Percentiles rank a stretch among this genome's conserved stretches.
Conservation (phyloP, 2,797 vertebrate genomes). For the Betta splendens region DNA sequence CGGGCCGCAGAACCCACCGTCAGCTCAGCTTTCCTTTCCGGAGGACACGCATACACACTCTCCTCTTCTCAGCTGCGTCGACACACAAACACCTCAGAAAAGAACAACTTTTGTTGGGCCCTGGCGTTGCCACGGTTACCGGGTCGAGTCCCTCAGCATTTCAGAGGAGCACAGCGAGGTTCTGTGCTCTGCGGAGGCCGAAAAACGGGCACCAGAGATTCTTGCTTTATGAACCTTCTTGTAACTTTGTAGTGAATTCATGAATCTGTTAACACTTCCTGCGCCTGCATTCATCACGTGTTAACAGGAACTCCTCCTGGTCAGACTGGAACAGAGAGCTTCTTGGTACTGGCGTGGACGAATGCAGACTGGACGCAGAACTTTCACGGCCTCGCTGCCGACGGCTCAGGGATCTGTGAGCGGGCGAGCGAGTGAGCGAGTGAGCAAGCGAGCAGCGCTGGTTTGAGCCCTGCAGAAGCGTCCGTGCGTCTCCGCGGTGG, state of each 20-base stretch:
- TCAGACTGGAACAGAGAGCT: no score
- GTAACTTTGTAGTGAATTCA: no score
- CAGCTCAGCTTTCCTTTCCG: constrained; percentile 59
- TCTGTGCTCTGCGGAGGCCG: constrained; percentile 50
- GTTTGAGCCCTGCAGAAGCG: constrained; percentile 24
- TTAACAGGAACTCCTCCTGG: no score
- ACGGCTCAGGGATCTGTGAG: not conserved
- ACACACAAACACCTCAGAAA: constrained; percentile 44
- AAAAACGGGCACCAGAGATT: not conserved
- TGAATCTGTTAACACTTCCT: no score
- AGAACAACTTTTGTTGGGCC: constrained; percentile 62
- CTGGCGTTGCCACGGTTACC: constrained; percentile 61
- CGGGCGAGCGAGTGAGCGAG: no score
- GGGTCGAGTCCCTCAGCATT: constrained; percentile 58
- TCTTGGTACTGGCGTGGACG: no score
- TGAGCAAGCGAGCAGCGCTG: constrained; percentile 31
- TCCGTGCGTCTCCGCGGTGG: constrained; percentile 20
- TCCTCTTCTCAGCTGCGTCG: constrained; percentile 7
- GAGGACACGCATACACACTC: constrained; percentile 34
- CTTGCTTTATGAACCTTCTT: no score
- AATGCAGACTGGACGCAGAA: not conserved
- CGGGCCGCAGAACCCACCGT: constrained; percentile 60
- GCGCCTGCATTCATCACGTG: no score
- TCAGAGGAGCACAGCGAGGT: constrained; percentile 52
- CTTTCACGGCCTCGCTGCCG: no score